Conservation (phyloP, 2,113 vertebrate genomes). For the Oncorhynchus gorbuscha region DNA sequence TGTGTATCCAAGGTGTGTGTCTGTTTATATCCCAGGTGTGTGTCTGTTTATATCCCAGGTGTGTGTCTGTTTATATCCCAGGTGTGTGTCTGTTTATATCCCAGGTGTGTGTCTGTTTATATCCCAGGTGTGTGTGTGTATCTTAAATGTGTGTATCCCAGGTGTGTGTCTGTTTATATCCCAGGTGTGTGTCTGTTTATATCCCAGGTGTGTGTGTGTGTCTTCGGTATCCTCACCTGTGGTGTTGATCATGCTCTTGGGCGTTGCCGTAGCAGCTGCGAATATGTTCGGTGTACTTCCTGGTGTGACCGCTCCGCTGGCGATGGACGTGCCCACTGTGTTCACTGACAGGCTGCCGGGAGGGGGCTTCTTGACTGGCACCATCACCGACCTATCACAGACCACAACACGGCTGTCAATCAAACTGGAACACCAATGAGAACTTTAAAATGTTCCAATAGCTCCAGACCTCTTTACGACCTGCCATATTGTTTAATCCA, state of each 20-base stretch:
- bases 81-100: too few species aligned
- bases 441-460: too few species aligned
- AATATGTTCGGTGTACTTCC: slow-evolving; percentile 95
- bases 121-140: too few species aligned
- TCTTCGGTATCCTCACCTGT: slow-evolving; percentile 61
- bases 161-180: too few species aligned
- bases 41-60: too few species aligned
- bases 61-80: too few species aligned
- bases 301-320: slow-evolving; percentile 78
- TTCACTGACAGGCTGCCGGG: slow-evolving; percentile 93
- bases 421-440: not conserved
- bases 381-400: slow-evolving; percentile 87
- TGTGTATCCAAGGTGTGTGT: too few species aligned
- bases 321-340: slow-evolving; percentile 87
- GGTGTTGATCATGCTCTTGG: slow-evolving; percentile 99
- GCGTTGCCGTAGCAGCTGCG: slow-evolving; percentile 90
- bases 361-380: slow-evolving; percentile 95
- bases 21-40: accelerated
- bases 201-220: not conserved
- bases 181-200: not conserved
- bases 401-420: slow-evolving; percentile 10
- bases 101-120: too few species aligned
- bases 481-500: too few species aligned
- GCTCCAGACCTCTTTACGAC: too few species aligned
- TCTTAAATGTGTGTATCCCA: too few species aligned